phyloP scores from a whole-genome alignment of 2,113 vertebrate species.

The Naja naja region DNA sequence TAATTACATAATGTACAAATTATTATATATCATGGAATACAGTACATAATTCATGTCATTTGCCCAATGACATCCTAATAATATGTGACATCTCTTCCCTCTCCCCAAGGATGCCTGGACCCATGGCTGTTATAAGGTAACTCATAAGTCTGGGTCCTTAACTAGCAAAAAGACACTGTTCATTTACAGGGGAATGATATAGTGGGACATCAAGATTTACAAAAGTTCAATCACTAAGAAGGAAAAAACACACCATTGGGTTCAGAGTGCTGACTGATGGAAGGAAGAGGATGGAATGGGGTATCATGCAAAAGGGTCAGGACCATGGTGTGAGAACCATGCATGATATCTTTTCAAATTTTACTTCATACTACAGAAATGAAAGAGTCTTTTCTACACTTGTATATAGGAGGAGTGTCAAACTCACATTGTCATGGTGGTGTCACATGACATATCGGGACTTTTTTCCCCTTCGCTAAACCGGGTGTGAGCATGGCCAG shows the following conservation, averaged over 20 bases:
- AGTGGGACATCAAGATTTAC: not conserved
- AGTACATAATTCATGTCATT: not conserved
- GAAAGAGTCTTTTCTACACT: not conserved
- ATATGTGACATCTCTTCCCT: not conserved
- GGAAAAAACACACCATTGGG: not conserved
- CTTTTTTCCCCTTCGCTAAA: no score
- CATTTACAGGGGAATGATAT: not conserved
- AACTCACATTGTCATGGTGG: no score
- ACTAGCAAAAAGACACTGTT: not conserved
- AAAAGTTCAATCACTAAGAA: not conserved
- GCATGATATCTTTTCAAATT: not conserved
- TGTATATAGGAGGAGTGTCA: no score
- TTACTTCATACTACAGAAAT: not conserved
- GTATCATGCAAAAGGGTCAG: not conserved
- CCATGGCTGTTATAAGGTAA: not conserved
- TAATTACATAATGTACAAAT: not conserved
- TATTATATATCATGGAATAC: not conserved
- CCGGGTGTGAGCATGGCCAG: no score
- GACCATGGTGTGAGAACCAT: not conserved
- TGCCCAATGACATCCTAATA: not conserved
- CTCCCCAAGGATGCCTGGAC: not conserved
- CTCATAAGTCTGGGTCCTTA: not conserved
- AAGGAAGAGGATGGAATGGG: not conserved
- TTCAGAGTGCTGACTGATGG: not conserved
- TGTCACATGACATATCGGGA: no score